phyloP scores from a whole-genome alignment of 2,113 vertebrate species.

The Saiga tatarica region DNA sequence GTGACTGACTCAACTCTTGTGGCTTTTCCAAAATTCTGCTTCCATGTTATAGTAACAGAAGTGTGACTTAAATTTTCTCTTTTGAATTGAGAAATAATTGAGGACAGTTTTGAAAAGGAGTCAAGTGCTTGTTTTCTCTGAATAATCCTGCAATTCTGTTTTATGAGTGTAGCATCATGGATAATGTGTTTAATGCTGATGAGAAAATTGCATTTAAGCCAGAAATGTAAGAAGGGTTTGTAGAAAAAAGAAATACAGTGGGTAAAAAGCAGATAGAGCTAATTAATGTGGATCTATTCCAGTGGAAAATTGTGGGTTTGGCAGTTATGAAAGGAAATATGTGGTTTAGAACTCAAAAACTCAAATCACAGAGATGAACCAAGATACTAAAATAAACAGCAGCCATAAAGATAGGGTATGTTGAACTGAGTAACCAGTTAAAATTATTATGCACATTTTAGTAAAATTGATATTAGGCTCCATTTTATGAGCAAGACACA shows the following conservation, averaged over 20 bases:
- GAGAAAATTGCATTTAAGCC: background rate
- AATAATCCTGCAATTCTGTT: constrained; percentile 42
- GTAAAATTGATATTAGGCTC: background rate
- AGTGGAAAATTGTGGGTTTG: rapidly evolving
- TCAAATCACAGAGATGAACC: background rate
- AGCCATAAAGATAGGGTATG: background rate
- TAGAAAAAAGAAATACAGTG: background rate
- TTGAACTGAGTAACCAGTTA: background rate
- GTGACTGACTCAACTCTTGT: background rate
- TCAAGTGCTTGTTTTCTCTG: constrained; percentile 53
- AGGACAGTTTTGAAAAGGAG: constrained; percentile 54
- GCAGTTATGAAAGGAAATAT: background rate
- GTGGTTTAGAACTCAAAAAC: background rate
- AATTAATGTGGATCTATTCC: constrained; percentile 39
- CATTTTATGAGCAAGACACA: background rate
- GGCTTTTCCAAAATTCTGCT: background rate
- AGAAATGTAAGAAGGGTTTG: constrained; percentile 39
- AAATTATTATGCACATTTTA: background rate
- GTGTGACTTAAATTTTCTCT: background rate
- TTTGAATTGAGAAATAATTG: constrained; percentile 64
- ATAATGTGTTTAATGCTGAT: constrained; percentile 50
- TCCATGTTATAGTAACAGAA: constrained; percentile 4
- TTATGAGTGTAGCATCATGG: constrained; percentile 17
- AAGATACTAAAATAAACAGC: background rate
- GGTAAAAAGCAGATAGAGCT: background rate